These are phyloP conservation scores for Euwallacea fornicatus DNA, from an alignment of 1,140 invertebrate species.

Conservation along the genomic window DNA sequence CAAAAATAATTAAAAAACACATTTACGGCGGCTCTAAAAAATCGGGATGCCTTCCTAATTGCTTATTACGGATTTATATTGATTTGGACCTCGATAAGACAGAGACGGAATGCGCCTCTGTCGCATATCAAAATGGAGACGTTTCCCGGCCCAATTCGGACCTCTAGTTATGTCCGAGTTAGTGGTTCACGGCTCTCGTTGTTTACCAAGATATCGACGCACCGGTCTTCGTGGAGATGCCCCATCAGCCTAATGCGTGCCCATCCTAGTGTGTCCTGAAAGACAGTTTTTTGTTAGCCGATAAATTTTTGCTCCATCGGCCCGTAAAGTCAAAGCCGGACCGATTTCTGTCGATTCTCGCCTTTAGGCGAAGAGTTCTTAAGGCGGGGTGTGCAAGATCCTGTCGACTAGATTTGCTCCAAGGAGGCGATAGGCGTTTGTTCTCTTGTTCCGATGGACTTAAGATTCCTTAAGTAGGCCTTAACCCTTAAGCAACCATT, in stretches of 20 bases:
- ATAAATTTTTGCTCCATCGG: constrained; percentile 48
- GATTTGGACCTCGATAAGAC: constrained; percentile 18
- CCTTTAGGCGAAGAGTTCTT: constrained; percentile 9
- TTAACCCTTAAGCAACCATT: constrained; percentile 11
- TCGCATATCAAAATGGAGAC: constrained; percentile 1
- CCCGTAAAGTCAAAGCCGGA: constrained; percentile 47
- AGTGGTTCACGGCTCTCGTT: too few relatives aligned
- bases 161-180: too few relatives aligned
- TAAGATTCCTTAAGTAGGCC: constrained; percentile 29
- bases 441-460: constrained; percentile 30
- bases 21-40: constrained; percentile 35
- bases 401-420: constrained; percentile 27
- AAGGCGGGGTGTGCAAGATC: constrained; percentile 2
- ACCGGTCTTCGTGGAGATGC: not conserved
- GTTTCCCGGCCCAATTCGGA: not conserved
- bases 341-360: constrained; percentile 27
- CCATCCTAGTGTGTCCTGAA: constrained; percentile 37
- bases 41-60: constrained; percentile 38
- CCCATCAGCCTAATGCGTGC: constrained; percentile 28
- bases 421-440: constrained; percentile 23
- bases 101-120: not conserved
- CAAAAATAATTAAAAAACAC: constrained; percentile 37
- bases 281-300: constrained; percentile 40
- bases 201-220: not conserved
- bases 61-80: constrained; percentile 38